These are phyloP conservation scores for Drosophila paranaensis DNA, from an alignment of 2,888 invertebrate genomes.

Conservation along the genomic window DNA sequence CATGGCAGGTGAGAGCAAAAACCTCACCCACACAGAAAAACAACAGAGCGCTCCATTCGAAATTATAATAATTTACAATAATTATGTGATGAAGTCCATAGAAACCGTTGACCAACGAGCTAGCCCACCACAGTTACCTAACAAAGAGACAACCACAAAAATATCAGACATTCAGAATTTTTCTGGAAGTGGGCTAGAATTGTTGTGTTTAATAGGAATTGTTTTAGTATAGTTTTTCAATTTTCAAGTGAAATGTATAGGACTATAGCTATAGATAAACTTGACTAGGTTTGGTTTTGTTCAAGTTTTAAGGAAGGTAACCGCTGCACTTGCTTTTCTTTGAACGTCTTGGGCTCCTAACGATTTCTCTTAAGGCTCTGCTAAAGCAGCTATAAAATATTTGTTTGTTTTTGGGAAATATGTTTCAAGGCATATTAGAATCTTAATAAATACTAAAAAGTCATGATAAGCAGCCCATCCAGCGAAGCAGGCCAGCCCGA, in stretches of 20 bases:
- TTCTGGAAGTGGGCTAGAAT: too few species aligned
- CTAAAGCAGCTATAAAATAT: conserved; percentile 45
- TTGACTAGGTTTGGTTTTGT: not conserved
- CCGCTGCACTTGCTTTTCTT: not conserved
- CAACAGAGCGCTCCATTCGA: not conserved
- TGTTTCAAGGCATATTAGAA: conserved; percentile 54
- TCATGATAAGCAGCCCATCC: conserved; percentile 62
- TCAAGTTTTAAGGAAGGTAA: not conserved
- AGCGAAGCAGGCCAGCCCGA: conserved; percentile 41
- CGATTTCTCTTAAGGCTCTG: conserved; percentile 20
- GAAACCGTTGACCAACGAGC: too few species aligned
- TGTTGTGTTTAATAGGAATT: not conserved
- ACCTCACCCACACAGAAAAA: not conserved
- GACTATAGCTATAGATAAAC: not conserved
- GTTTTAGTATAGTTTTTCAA: not conserved
- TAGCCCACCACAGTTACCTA: too few species aligned
- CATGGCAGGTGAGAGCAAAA: not conserved
- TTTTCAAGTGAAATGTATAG: too few species aligned
- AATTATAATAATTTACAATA: too few species aligned
- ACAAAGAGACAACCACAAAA: too few species aligned
- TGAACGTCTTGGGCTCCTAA: not conserved
- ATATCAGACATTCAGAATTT: too few species aligned
- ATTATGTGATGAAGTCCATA: too few species aligned
- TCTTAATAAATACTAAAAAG: conserved; percentile 70
- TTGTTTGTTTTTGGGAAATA: conserved; percentile 43